A percentile compares a stretch with the other conserved stretches of the same genome.
Evolutionary conservation across 2,113 vertebrate species (phyloP).

Genomic region (Calyptommatus sinebrachiatus): DNA sequence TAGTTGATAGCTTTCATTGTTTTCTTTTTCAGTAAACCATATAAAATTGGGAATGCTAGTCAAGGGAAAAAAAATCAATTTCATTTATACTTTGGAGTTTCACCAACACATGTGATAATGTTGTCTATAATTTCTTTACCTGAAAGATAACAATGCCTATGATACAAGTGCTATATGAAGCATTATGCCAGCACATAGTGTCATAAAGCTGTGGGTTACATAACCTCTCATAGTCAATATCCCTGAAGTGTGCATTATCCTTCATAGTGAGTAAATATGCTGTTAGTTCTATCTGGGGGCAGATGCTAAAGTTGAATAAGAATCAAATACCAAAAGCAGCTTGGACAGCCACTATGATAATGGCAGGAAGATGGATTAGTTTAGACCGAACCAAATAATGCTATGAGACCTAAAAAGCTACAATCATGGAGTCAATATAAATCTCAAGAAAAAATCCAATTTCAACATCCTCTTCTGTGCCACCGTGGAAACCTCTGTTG

Average conservation of each 20-base stretch:
- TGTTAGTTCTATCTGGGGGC: background rate
- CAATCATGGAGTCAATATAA: no score
- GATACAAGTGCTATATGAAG: background rate
- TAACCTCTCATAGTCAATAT: background rate
- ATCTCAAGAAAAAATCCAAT: no score
- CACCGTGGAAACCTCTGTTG: no score
- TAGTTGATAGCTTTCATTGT: conserved; percentile 61
- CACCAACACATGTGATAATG: conserved; percentile 15
- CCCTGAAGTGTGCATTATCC: background rate
- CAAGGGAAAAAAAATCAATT: conserved; percentile 35
- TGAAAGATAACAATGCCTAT: conserved; percentile 2
- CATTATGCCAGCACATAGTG: background rate
- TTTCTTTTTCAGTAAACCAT: conserved; percentile 43
- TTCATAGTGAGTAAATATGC: background rate
- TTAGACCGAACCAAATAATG: background rate
- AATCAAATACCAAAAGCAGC: background rate
- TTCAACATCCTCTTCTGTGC: no score
- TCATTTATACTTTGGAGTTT: conserved; percentile 33
- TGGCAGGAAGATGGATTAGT: background rate
- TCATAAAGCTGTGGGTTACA: background rate
- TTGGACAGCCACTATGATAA: background rate
- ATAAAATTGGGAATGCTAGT: conserved; percentile 38
- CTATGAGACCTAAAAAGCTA: background rate
- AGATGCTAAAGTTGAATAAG: background rate
- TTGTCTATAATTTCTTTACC: conserved; percentile 29